phyloP scores from a whole-genome alignment of 2,888 invertebrate genomes.

The Mystacides longicornis region DNA sequence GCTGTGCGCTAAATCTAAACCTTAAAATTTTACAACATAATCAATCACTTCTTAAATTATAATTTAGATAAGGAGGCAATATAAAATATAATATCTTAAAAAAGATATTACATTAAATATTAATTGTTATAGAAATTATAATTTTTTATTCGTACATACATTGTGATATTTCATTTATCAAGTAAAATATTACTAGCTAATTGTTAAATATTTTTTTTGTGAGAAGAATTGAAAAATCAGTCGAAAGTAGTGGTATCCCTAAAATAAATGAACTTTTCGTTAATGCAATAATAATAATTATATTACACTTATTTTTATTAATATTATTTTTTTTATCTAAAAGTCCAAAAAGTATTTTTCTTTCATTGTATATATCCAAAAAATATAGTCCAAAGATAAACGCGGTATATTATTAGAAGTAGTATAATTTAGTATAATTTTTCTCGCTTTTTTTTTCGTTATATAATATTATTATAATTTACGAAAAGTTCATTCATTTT shows the following conservation, averaged over 20 bases:
- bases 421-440: no score
- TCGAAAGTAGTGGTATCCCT: neutral
- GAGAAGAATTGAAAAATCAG: neutral
- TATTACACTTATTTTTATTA: neutral
- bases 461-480: no score
- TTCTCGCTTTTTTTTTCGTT: no score
- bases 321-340: neutral
- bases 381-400: neutral
- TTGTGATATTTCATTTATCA: neutral
- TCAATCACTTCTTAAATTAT: neutral
- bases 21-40: neutral
- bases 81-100: neutral
- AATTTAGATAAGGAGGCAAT: neutral
- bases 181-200: neutral
- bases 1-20: constrained; percentile 24
- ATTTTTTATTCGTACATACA: neutral
- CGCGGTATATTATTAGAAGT: neutral
- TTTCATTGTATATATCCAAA: neutral
- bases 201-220: neutral
- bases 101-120: neutral
- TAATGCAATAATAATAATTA: neutral
- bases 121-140: neutral
- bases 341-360: neutral
- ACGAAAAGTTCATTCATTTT: no score
- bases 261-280: neutral